Evolutionary conservation across 2,888 invertebrate genomes (phyloP).

Genomic region (Chloromyia formosa): DNA sequence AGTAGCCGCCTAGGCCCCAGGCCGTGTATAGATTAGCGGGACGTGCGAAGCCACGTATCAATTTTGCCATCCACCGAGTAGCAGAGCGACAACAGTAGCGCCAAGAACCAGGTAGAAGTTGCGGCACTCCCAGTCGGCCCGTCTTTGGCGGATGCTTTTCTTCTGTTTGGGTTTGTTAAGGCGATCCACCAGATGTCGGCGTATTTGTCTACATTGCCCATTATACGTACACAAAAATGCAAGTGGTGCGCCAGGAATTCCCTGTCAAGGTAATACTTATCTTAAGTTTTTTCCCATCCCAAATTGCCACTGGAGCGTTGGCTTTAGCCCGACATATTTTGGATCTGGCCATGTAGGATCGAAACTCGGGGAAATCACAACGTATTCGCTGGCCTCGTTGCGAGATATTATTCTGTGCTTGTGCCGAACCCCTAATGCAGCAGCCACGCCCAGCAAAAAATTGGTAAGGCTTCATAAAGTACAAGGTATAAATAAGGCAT

Average conservation of each 20-base stretch:
- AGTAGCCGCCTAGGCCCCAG: too few relatives aligned
- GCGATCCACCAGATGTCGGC: conserved; percentile 93
- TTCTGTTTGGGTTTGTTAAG: too few relatives aligned
- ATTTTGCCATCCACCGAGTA: too few relatives aligned
- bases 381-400: conserved; percentile 74
- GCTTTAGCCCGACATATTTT: conserved; percentile 82
- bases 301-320: conserved; percentile 81
- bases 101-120: too few relatives aligned
- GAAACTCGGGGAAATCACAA: conserved; percentile 71
- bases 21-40: too few relatives aligned
- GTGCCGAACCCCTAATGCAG: conserved; percentile 74
- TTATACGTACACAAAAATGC: conserved; percentile 91
- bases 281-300: conserved; percentile 82
- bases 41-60: too few relatives aligned
- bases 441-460: too few relatives aligned
- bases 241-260: conserved; percentile 92
- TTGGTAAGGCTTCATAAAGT: too few relatives aligned
- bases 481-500: too few relatives aligned
- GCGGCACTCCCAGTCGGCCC: too few relatives aligned
- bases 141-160: too few relatives aligned
- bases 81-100: too few relatives aligned
- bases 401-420: conserved; percentile 74
- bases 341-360: conserved; percentile 70
- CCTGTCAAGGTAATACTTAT: conserved; percentile 88
- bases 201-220: conserved; percentile 99